A percentile compares a stretch with the other conserved stretches of the same genome.
Evolutionary conservation across 2,888 invertebrate genomes (phyloP).

Genomic region (Brenthis ino): DNA sequence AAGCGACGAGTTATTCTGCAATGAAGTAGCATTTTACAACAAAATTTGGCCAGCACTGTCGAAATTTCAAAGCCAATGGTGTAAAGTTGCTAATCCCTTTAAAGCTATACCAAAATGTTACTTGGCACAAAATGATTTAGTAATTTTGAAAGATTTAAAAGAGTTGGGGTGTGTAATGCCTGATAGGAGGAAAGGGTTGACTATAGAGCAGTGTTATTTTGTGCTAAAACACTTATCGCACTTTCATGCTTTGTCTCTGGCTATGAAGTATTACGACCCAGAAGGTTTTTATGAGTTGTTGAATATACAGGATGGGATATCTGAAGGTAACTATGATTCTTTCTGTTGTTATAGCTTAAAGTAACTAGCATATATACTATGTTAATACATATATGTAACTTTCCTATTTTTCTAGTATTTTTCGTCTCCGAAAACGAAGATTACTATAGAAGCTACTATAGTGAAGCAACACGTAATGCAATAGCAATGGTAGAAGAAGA

Average conservation of each 20-base stretch:
- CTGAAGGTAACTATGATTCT: conserved; percentile 62
- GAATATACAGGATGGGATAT: conserved; percentile 71
- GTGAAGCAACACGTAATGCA: conserved; percentile 84
- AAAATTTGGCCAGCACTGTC: conserved; percentile 86
- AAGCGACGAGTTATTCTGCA: conserved; percentile 86
- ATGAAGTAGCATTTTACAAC: conserved; percentile 88
- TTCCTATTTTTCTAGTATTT: conserved; percentile 65
- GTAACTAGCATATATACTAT: neutral
- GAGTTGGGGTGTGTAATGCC: conserved; percentile 84
- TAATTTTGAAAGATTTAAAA: conserved; percentile 84
- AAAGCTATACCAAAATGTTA: conserved; percentile 84
- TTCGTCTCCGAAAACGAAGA: conserved; percentile 85
- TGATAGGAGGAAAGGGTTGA: conserved; percentile 83
- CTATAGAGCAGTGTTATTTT: conserved; percentile 82
- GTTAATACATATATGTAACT: neutral
- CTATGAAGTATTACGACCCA: conserved; percentile 83
- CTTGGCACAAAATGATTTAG: conserved; percentile 80
- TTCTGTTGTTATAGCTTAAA: neutral
- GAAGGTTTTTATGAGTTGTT: conserved; percentile 79
- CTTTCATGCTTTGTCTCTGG: conserved; percentile 85
- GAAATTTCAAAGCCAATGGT: conserved; percentile 79
- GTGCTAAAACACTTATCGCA: conserved; percentile 84
- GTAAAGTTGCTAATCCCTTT: conserved; percentile 67
- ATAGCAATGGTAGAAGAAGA: conserved; percentile 83
- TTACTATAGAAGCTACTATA: conserved; percentile 87